Percentiles rank a stretch among this genome's conserved stretches.
Evolutionary conservation across 2,888 invertebrate species (phyloP).

Genomic region (Ashinkailepas kermadecensis): DNA sequence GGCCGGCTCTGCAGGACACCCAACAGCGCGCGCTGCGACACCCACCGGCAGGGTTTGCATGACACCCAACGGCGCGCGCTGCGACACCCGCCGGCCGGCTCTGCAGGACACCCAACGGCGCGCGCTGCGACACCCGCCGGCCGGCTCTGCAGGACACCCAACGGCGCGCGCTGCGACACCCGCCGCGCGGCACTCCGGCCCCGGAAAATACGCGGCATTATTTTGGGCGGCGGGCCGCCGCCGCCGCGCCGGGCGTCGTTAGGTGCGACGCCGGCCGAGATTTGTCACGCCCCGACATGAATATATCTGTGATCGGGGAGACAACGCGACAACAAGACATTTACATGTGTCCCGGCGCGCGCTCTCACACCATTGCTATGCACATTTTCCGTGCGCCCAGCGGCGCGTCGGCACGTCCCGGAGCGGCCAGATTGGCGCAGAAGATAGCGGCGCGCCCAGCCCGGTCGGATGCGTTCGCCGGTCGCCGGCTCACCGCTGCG

Average conservation of each 20-base stretch:
- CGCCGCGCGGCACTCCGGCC: too few relatives aligned
- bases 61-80: too few relatives aligned
- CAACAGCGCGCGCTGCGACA: too few relatives aligned
- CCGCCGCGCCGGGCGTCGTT: not conserved
- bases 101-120: too few relatives aligned
- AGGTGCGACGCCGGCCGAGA: not conserved
- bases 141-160: too few relatives aligned
- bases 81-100: too few relatives aligned
- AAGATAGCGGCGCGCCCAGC: not conserved
- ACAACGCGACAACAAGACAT: slow-evolving; percentile 19
- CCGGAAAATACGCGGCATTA: not conserved
- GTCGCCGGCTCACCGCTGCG: not conserved
- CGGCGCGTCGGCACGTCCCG: not conserved
- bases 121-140: too few relatives aligned
- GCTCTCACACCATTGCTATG: slow-evolving; percentile 15
- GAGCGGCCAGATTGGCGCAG: not conserved
- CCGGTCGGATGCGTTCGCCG: not conserved
- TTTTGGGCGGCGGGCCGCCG: not conserved
- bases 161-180: too few relatives aligned
- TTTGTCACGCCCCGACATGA: slow-evolving; percentile 10
- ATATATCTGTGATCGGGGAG: slow-evolving; percentile 2
- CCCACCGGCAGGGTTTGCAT: too few relatives aligned
- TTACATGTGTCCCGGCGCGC: slow-evolving; percentile 8
- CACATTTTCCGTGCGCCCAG: not conserved
- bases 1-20: too few relatives aligned